These are phyloP conservation scores for Alloplasta piceator DNA, from an alignment of 2,888 invertebrate species.

Conservation along the genomic window DNA sequence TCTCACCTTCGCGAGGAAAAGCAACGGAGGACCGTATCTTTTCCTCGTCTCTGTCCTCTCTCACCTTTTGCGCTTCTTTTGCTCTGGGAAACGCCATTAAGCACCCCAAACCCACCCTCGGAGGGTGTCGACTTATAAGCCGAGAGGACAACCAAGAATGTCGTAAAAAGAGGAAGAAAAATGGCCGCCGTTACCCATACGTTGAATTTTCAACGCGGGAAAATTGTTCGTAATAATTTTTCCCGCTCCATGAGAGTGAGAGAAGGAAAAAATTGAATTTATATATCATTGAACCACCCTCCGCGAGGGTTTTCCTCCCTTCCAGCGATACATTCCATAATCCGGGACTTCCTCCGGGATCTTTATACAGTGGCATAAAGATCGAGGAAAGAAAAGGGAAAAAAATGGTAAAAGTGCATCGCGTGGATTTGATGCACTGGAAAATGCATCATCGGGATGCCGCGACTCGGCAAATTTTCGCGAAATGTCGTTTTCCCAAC, in stretches of 20 bases:
- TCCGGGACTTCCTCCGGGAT: constrained; percentile 12
- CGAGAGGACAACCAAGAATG: not conserved
- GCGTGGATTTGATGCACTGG: constrained; percentile 6
- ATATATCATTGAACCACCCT: not conserved
- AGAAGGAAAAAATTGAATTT: constrained; percentile 23
- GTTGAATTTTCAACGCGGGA: constrained; percentile 18
- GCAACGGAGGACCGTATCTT: not conserved
- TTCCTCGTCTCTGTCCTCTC: not conserved
- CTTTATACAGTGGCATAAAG: constrained; percentile 26
- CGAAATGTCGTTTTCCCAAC: constrained; percentile 13
- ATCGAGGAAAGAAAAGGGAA: not conserved
- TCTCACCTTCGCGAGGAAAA: not conserved
- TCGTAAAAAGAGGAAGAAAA: constrained; percentile 16
- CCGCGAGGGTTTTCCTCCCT: no score
- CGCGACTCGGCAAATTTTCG: not conserved
- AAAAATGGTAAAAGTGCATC: not conserved
- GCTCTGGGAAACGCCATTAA: constrained; percentile 22
- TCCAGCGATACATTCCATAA: not conserved
- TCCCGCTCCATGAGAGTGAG: constrained; percentile 1
- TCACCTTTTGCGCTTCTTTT: constrained; percentile 5
- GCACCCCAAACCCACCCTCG: not conserved
- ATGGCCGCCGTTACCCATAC: constrained; percentile 3
- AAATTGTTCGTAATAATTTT: constrained; percentile 43
- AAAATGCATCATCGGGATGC: constrained; percentile 10
- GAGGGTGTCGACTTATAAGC: not conserved